phyloP scores from a whole-genome alignment of 2,888 invertebrate genomes.

The Sinhomidia bicolor region DNA sequence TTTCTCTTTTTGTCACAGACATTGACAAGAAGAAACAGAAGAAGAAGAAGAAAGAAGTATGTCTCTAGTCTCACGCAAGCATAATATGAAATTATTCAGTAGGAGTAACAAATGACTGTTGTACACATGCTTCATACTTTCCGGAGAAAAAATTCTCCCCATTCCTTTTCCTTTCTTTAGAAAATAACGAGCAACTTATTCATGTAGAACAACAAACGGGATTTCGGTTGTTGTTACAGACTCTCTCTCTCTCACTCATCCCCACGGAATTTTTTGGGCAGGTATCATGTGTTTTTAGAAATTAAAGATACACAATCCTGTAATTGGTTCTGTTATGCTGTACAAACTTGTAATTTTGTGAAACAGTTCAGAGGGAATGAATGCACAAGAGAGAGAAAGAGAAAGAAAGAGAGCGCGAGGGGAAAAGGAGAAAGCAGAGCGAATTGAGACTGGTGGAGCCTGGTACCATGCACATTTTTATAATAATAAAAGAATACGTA shows the following conservation, averaged over 20 bases:
- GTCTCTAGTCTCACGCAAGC: too few relatives aligned
- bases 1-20: too few relatives aligned
- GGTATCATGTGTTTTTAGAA: neutral
- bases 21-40: too few relatives aligned
- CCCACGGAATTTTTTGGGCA: neutral
- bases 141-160: too few relatives aligned
- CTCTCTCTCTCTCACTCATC: too few relatives aligned
- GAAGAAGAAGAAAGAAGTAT: too few relatives aligned
- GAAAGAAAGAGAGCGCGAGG: neutral
- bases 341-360: neutral
- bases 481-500: too few relatives aligned
- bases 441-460: conserved; percentile 26
- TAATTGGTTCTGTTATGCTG: neutral
- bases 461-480: conserved; percentile 9
- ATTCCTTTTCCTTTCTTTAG: neutral
- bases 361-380: neutral
- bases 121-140: neutral
- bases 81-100: neutral
- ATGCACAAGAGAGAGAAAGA: too few relatives aligned
- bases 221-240: neutral
- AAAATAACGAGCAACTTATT: neutral
- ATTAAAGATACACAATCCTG: neutral
- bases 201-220: neutral
- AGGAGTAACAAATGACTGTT: neutral
- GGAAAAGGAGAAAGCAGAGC: neutral